Evolutionary conservation across 2,113 vertebrate genomes (phyloP).

Genomic region (Emydocephalus ijimae): DNA sequence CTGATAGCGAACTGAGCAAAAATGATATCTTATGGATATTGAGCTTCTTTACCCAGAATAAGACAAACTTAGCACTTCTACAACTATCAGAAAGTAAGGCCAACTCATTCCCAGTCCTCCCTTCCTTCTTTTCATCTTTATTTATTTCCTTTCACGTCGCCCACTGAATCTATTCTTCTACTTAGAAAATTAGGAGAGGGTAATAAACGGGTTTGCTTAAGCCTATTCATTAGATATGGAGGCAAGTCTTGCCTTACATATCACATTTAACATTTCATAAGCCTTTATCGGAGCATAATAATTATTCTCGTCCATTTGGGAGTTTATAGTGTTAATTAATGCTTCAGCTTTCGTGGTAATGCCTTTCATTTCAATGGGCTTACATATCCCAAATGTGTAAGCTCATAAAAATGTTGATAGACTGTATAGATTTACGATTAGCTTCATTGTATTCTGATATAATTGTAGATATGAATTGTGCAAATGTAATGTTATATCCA

Average conservation of each 20-base stretch:
- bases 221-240: accelerated
- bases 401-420: constrained; percentile 14
- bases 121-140: no score
- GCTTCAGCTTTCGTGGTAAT: neutral
- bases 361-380: neutral
- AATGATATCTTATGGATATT: neutral
- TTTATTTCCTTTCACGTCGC: neutral
- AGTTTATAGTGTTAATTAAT: neutral
- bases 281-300: neutral
- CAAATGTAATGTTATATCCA: neutral
- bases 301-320: neutral
- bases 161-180: neutral
- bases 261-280: accelerated
- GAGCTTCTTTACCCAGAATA: neutral
- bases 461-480: neutral
- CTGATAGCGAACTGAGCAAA: neutral
- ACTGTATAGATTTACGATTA: neutral
- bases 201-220: neutral
- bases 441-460: neutral
- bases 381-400: constrained; percentile 6
- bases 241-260: neutral
- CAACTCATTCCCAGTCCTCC: neutral
- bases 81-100: neutral
- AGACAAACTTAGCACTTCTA: neutral
- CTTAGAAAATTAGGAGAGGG: accelerated